A percentile compares a stretch with the other conserved stretches of the same genome.
phyloP scores from a whole-genome alignment of 2,888 invertebrate genomes.

The Zeuzera pyrina region DNA sequence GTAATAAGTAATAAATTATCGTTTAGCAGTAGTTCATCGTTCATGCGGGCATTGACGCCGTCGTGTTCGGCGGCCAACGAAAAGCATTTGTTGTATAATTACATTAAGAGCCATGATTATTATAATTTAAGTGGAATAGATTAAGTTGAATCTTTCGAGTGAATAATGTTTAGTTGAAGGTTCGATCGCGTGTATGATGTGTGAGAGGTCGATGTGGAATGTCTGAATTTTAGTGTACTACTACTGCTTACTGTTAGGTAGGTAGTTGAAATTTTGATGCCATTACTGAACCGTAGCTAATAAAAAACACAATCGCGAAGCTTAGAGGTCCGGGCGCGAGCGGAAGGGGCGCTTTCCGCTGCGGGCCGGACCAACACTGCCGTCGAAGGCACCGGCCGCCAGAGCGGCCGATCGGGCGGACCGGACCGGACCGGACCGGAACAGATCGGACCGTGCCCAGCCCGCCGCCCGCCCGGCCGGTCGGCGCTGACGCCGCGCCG shows the following conservation, averaged over 20 bases:
- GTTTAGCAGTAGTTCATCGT: conserved; percentile 58
- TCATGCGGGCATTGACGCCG: too few relatives aligned
- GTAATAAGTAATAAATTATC: conserved; percentile 62
- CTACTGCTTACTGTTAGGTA: conserved; percentile 73
- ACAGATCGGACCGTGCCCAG: too few relatives aligned
- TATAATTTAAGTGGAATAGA: conserved; percentile 68
- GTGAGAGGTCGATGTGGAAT: conserved; percentile 68
- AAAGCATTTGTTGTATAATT: conserved; percentile 71
- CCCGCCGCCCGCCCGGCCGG: conserved; percentile 13
- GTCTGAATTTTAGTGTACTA: conserved; percentile 69
- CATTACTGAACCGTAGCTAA: conserved; percentile 69
- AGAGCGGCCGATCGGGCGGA: conserved; percentile 4
- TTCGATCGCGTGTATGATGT: conserved; percentile 67
- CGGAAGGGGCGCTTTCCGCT: too few relatives aligned
- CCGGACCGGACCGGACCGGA: neutral
- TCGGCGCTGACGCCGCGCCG: conserved; percentile 15
- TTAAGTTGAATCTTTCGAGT: conserved; percentile 71
- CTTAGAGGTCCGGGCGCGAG: conserved; percentile 27
- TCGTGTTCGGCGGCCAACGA: conserved; percentile 64
- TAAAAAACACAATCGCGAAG: conserved; percentile 57
- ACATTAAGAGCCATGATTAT: conserved; percentile 71
- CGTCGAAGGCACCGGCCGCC: conserved; percentile 1
- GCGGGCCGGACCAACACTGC: conserved; percentile 3
- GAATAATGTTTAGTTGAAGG: conserved; percentile 64
- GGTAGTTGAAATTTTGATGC: conserved; percentile 71